Percentiles rank a stretch among this genome's conserved stretches.
Evolutionary conservation across 53 echinoderm and acorn worm species (phyloP).

Genomic region (Luidia sarsii): DNA sequence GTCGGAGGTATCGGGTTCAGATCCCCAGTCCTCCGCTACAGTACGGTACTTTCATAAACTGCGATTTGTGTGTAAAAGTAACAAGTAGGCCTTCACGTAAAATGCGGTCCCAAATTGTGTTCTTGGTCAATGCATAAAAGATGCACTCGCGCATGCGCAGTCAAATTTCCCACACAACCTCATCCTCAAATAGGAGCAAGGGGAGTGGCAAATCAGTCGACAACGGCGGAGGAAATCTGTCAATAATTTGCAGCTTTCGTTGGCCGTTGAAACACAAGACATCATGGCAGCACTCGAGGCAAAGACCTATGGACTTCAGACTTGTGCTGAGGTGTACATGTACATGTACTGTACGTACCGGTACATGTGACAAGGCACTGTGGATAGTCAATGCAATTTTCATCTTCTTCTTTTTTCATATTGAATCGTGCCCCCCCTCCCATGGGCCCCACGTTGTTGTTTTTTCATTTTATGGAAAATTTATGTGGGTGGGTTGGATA

Average conservation of each 20-base stretch:
- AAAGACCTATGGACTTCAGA: neutral
- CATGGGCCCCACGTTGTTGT: no score
- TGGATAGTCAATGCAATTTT: neutral
- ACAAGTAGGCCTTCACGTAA: no score
- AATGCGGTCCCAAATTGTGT: no score
- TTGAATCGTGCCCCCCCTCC: neutral
- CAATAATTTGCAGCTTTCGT: neutral
- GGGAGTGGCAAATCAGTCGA: neutral
- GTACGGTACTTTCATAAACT: no score
- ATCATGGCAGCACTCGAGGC: neutral
- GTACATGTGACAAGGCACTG: neutral
- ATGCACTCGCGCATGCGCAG: no score
- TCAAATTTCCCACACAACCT: no score
- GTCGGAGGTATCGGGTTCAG: no score
- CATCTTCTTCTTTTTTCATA: neutral
- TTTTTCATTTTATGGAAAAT: no score
- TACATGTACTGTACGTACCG: neutral
- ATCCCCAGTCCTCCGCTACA: no score
- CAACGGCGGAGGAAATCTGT: neutral
- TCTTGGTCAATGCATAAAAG: no score
- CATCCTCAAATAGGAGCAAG: neutral
- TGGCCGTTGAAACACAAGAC: neutral
- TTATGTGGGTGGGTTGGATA: no score
- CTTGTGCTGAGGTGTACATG: neutral
- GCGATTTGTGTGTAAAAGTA: no score